Evolutionary conservation across 2,888 invertebrate genomes (phyloP), one percentile per base, ranked within the genome.

Genomic region (Eudasyphora cyanicolor): DNA sequence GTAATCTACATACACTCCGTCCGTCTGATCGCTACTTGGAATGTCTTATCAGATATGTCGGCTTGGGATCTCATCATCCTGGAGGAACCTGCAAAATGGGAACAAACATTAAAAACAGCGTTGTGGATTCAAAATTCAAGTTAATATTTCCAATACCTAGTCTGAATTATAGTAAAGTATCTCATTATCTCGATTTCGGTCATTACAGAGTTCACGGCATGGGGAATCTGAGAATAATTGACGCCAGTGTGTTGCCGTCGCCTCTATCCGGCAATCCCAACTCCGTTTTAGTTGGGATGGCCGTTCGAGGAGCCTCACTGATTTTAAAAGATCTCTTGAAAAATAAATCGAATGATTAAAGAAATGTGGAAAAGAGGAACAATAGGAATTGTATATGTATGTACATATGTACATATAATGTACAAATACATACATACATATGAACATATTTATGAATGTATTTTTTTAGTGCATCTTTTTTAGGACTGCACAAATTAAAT

Each of bases 31-130:
- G 92, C 4, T 96, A 94, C 88, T 87, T 95, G 64, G 95, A 95
- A 86, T 96, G 96, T 87, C 89, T 95, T 17, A 91, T 95, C 78
- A 92, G 95, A 76, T 94, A 94, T 42, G 93, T 94, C 8, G 95
- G 94, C 0, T 92, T 96, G 27, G 94, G 95, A 0, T 95, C 96
- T 0, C 96, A 97, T 90, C 97, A 97, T 90, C 95, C 95, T 0
- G 96, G 95, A 0, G 97, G 97, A 12, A 96, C 95, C 0, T 96
- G 96, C 88, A 94, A 94, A 42, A 96, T 96, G 90, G 97, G 96
- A 1, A 86, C 86, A 10, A 77, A 86, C 1, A 57, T 79, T 0
- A 87, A 88, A 21, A 92, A 90, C 38, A 93, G 94, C 2, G 97
- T 97, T 0, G 95, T 97, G 0, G 95, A 97, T 88, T 91, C 94